Evolutionary conservation across 2,797 vertebrate genomes (phyloP).

Genomic region (Sardinella longiceps): DNA sequence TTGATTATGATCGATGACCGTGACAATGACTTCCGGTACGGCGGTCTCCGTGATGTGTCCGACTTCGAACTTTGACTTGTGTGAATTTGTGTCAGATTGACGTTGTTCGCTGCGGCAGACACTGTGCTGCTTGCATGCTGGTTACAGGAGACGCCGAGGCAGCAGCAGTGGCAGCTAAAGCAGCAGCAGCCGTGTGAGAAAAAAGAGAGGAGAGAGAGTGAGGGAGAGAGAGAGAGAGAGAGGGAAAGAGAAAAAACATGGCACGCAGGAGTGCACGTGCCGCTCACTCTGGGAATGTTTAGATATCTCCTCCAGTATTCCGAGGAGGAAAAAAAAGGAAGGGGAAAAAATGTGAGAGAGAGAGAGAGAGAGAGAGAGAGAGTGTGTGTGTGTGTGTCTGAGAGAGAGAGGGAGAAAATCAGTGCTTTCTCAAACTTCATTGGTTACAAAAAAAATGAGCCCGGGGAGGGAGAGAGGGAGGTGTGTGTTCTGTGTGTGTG

Average conservation of each 20-base stretch:
- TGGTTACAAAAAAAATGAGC: slow-evolving; percentile 53
- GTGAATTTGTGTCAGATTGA: slow-evolving; percentile 31
- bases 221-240: slow-evolving; percentile 13
- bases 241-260: slow-evolving; percentile 65
- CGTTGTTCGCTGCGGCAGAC: slow-evolving; percentile 54
- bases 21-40: background rate
- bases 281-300: slow-evolving; percentile 88
- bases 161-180: slow-evolving; percentile 33
- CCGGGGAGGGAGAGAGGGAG: background rate
- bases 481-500: background rate
- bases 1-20: background rate
- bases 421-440: slow-evolving; percentile 67
- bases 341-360: slow-evolving; percentile 72
- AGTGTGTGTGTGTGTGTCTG: no score
- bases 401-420: slow-evolving; percentile 47
- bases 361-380: background rate
- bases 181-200: slow-evolving; percentile 16
- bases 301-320: slow-evolving; percentile 83
- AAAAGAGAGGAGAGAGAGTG: slow-evolving; percentile 32
- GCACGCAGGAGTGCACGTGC: slow-evolving; percentile 87
- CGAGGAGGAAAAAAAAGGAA: slow-evolving; percentile 81
- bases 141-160: slow-evolving; percentile 47
- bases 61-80: slow-evolving; percentile 26
- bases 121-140: slow-evolving; percentile 62
- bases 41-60: background rate